Base-by-base conservation (phyloP, 2,888 invertebrate species). In the Epiblema foenella region DNA sequence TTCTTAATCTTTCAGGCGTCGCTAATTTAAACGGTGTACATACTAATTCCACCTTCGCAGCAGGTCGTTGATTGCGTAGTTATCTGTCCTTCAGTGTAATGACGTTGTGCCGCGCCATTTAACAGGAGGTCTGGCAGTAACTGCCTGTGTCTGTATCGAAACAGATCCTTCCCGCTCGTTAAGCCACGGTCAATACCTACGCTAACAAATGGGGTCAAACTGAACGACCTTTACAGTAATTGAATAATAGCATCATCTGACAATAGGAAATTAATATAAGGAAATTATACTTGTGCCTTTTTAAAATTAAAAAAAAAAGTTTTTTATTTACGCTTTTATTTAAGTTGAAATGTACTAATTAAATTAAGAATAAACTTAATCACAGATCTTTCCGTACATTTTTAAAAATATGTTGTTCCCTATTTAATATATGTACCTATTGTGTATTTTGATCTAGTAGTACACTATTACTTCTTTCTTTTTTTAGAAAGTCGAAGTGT, bases 61-160 rank as follows among this genome's bases (percentile, higher is more conserved):
- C 81, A 82, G 79, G 78, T 75, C 78, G 76, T 82, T 79, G 77
- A 81, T 79, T 81, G 85, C 86, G 85, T 83, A 85, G 82, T 81
- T 83, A 83, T 82, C 79, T 77, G 77, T 69, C 77, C 76, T 72
- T 74, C 75, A 74, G 75, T 79, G 81, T 81, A 79, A 71, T 67
- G 71, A 84, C 83, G 83, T 82, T 84, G 86, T 83, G 78, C 77
- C 84, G 84, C 82, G 60, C 80, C 86, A 90, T 89, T 91, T 83
- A 85, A 81, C 87, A 80, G 78, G 81, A 83, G 83, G 83, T 82
- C 89, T 90, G 90, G 81, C 74, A 79, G 78, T 88, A 86, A 90
- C 84, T 85, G 83, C 79, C 82, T 76, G 78, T 82, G 82, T 85
- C 85, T 85, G 83, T 80, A 75, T 79, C 76, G 77, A 80, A 80